A percentile compares a stretch with the other conserved stretches of the same genome.
These are phyloP conservation scores for Ecdyonurus torrentis DNA, from an alignment of 2,888 invertebrate species.

Conservation along the genomic window DNA sequence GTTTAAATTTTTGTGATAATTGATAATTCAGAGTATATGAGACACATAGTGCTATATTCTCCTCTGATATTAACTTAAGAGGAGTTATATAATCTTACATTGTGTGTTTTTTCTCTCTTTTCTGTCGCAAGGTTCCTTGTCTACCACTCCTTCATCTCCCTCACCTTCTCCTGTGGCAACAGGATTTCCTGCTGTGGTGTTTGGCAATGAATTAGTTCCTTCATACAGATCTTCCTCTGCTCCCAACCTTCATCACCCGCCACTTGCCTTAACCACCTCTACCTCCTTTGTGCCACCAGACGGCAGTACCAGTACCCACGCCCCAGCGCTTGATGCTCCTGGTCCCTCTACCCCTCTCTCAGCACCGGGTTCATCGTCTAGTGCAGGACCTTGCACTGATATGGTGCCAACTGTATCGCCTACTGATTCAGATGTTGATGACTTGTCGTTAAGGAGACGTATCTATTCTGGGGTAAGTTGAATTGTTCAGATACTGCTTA, in stretches of 20 bases:
- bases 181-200: slow-evolving; percentile 7
- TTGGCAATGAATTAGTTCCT: slow-evolving; percentile 22
- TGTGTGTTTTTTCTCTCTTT: no score
- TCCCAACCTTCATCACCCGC: neutral
- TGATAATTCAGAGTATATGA: no score
- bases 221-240: neutral
- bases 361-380: no score
- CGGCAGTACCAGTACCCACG: no score
- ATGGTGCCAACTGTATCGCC: neutral
- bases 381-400: neutral
- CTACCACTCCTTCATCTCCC: neutral
- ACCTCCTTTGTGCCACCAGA: neutral
- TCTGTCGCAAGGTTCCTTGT: neutral
- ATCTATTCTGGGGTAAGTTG: neutral
- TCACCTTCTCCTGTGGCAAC: slow-evolving; percentile 1
- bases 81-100: no score
- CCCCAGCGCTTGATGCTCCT: no score
- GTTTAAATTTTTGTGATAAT: no score
- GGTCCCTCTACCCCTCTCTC: neutral
- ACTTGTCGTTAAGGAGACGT: neutral
- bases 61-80: no score
- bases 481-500: no score
- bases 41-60: no score
- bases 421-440: neutral
- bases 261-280: neutral